These are phyloP conservation scores for Borostomias antarcticus DNA, from an alignment of 2,797 vertebrate species.

Conservation along the genomic window DNA sequence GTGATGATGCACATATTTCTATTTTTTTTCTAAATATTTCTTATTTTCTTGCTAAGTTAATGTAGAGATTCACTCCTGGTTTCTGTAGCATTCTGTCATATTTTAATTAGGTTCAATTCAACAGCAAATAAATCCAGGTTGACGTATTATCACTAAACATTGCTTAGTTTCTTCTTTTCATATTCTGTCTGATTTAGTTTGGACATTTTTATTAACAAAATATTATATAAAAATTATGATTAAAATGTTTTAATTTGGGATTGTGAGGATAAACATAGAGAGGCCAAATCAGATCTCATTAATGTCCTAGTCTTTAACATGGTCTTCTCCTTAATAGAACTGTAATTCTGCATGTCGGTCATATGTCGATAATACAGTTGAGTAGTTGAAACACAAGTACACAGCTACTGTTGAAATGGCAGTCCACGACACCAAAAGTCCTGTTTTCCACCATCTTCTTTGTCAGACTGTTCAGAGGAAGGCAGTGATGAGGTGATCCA, in stretches of 20 bases:
- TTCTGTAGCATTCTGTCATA: too few relatives aligned
- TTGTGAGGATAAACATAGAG: constrained; percentile 53
- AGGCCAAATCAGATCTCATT: not conserved
- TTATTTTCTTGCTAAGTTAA: too few relatives aligned
- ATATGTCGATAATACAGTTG: too few relatives aligned
- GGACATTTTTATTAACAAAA: too few relatives aligned
- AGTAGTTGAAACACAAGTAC: constrained; percentile 33
- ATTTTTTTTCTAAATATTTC: too few relatives aligned
- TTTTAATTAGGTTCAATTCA: too few relatives aligned
- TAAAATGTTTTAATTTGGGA: constrained; percentile 46
- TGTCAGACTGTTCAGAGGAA: not conserved
- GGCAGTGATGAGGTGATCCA: too few relatives aligned
- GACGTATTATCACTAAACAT: not conserved
- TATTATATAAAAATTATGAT: constrained; percentile 9
- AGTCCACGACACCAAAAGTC: not conserved
- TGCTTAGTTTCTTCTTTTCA: not conserved
- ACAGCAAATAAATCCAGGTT: too few relatives aligned
- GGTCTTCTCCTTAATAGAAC: constrained; percentile 18
- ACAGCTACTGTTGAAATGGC: constrained; percentile 16
- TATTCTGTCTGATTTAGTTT: too few relatives aligned
- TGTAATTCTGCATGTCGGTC: constrained; percentile 37
- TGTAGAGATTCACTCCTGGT: too few relatives aligned
- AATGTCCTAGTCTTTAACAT: too few relatives aligned
- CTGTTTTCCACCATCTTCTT: not conserved
- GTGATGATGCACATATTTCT: too few relatives aligned